Conservation (phyloP, 1,140 invertebrate genomes). For the Zaprionus inermis region DNA sequence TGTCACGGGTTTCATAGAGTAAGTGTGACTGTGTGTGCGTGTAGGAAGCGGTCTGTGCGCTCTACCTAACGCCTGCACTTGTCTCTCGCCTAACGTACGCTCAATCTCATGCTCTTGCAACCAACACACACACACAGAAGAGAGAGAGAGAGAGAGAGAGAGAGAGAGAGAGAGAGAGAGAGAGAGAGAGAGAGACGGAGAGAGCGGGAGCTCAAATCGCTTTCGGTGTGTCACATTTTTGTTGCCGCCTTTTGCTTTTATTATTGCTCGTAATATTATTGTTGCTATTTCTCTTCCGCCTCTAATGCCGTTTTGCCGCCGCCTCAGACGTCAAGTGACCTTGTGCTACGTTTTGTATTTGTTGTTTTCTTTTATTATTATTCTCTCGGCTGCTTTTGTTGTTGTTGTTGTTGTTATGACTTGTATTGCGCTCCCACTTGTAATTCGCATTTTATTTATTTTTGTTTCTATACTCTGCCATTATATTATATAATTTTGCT, state of each 20-base stretch:
- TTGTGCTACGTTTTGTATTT: constrained; percentile 64
- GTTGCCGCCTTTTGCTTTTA: constrained; percentile 52
- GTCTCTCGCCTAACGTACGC: constrained; percentile 23
- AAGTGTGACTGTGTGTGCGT: constrained; percentile 21
- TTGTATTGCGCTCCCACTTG: constrained; percentile 67
- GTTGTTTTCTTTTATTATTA: constrained; percentile 28
- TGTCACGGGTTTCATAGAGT: constrained; percentile 34
- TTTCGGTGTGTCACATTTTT: constrained; percentile 77
- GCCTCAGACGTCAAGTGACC: constrained; percentile 58
- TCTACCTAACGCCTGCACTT: constrained; percentile 71
- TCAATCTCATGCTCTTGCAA: constrained; percentile 9
- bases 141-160: no score
- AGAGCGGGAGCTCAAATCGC: constrained; percentile 35
- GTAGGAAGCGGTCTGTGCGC: constrained; percentile 67
- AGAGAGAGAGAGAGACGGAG: neutral
- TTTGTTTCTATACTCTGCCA: constrained; percentile 19
- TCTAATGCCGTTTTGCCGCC: constrained; percentile 56
- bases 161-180: no score
- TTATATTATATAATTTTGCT: constrained; percentile 68
- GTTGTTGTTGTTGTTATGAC: constrained; percentile 18
- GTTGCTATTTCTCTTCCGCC: constrained; percentile 75
- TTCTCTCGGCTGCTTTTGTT: constrained; percentile 33
- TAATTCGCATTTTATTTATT: constrained; percentile 68
- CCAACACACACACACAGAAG: constrained; percentile 18
- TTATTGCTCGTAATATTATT: constrained; percentile 65